phyloP scores from a whole-genome alignment of 2,113 vertebrate species.

The Podiceps cristatus region DNA sequence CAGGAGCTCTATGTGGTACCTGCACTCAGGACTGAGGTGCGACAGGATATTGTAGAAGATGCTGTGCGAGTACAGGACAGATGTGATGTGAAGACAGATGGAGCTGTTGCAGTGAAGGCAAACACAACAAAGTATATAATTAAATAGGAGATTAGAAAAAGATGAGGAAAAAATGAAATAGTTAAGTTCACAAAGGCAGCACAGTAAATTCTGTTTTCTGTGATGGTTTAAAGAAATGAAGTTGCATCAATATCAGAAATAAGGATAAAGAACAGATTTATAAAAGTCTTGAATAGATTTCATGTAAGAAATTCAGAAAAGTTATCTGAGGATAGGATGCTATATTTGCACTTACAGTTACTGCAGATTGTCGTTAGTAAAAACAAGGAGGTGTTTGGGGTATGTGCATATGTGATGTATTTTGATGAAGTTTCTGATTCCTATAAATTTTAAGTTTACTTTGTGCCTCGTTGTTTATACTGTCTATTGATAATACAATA shows the following conservation, averaged over 20 bases:
- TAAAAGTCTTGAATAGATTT: background rate
- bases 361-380: background rate
- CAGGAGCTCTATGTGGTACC: fast-evolving
- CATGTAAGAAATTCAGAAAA: background rate
- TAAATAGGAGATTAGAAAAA: background rate
- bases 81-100: background rate
- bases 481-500: background rate
- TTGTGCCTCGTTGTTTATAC: background rate
- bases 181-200: background rate
- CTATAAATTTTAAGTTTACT: background rate
- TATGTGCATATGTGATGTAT: background rate
- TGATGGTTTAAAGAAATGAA: background rate
- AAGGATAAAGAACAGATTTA: background rate
- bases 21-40: background rate
- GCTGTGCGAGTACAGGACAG: background rate
- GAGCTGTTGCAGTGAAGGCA: background rate
- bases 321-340: background rate
- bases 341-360: background rate
- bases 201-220: background rate
- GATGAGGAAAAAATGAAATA: background rate
- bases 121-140: background rate
- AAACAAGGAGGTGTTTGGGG: background rate
- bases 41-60: background rate
- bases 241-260: background rate
- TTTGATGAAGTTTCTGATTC: background rate